A percentile compares a stretch with the other conserved stretches of the same genome.
Conservation (phyloP, 1,140 invertebrate genomes). For the Trachelipus rathkii region DNA sequence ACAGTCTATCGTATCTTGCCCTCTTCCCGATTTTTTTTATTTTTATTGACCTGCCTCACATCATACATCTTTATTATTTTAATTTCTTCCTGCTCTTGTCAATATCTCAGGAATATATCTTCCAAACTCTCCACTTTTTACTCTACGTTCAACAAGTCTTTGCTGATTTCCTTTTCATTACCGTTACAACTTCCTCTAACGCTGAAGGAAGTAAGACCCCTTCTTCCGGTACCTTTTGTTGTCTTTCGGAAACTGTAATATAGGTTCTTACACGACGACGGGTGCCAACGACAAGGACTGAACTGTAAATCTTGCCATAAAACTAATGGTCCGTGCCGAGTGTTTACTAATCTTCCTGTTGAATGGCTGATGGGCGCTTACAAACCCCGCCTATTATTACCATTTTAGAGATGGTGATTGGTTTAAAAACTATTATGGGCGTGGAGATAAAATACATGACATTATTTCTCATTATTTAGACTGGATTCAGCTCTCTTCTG, state of each 20-base stretch:
- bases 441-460: background rate
- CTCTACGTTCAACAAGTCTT: constrained; percentile 36
- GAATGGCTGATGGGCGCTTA: constrained; percentile 30
- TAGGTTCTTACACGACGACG: background rate
- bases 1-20: too few species aligned
- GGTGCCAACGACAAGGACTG: constrained; percentile 42
- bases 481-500: background rate
- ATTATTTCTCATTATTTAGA: constrained; percentile 19
- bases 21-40: too few species aligned
- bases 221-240: background rate
- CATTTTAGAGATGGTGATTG: background rate
- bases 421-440: background rate
- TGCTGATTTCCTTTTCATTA: constrained; percentile 43
- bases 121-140: constrained; percentile 42
- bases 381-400: constrained; percentile 29
- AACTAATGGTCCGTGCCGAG: constrained; percentile 46
- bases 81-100: too few species aligned
- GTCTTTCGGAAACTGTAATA: background rate
- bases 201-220: constrained; percentile 23
- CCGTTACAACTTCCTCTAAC: constrained; percentile 38
- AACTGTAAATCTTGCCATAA: constrained; percentile 46
- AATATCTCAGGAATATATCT: too few species aligned
- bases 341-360: constrained; percentile 42
- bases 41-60: too few species aligned
- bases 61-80: too few species aligned